phyloP scores from a whole-genome alignment of 2,797 vertebrate species.

The Malurus leucopterus region DNA sequence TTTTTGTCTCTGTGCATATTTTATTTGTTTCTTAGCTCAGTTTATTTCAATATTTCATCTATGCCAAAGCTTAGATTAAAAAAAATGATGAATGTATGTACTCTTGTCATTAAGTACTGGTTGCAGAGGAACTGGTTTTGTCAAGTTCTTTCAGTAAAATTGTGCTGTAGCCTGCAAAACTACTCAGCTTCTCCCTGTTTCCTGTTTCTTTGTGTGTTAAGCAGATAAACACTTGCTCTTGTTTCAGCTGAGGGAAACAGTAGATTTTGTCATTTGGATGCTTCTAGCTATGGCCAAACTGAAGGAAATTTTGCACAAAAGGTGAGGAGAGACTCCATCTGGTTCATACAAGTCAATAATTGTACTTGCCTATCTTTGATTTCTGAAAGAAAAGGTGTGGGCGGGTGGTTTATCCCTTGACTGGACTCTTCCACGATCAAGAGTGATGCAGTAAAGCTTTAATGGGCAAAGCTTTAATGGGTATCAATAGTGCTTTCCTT shows the following conservation, averaged over 20 bases:
- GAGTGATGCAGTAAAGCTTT: background rate
- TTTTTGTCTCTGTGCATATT: background rate
- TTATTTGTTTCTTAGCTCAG: conserved; percentile 13
- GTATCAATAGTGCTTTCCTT: background rate
- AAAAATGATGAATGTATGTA: background rate
- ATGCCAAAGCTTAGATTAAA: conserved; percentile 5
- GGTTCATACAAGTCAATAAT: background rate
- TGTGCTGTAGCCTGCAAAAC: background rate
- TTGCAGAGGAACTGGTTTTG: background rate
- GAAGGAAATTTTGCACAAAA: background rate
- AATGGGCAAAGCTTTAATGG: background rate
- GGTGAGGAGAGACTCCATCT: background rate
- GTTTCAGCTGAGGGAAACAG: background rate
- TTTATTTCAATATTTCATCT: conserved; percentile 29
- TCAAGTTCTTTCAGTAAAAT: background rate
- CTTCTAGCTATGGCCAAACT: background rate
- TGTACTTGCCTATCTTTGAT: background rate
- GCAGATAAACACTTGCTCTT: background rate
- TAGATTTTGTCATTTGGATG: background rate
- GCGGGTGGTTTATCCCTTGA: background rate
- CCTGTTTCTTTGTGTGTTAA: background rate
- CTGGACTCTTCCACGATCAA: background rate
- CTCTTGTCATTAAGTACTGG: background rate
- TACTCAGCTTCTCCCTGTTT: background rate
- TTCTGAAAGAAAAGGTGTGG: background rate